Conservation (phyloP, 92 coral and sea anemone species). For the Umimayanthus kanabou region DNA sequence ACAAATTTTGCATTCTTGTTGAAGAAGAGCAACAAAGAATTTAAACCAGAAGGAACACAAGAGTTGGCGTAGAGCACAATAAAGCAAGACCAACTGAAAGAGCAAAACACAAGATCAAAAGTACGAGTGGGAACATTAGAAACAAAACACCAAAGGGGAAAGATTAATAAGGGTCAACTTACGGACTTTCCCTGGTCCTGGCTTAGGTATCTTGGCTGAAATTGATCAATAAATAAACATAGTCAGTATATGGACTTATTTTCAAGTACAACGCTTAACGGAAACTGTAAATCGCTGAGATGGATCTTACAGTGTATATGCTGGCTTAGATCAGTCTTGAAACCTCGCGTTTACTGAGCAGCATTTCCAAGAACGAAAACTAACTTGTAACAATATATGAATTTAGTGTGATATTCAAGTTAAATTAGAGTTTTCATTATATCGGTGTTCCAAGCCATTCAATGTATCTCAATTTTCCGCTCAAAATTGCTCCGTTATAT, state of each 20-base stretch:
- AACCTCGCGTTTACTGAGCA: background rate
- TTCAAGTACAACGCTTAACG: background rate
- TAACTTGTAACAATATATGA: background rate
- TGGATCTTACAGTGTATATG: no score
- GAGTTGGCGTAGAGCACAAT: background rate
- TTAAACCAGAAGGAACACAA: background rate
- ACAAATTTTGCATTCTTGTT: background rate
- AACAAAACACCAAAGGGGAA: background rate
- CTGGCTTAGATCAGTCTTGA: background rate
- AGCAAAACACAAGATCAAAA: background rate
- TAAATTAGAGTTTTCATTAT: no score
- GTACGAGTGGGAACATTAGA: background rate
- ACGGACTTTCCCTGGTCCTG: slow-evolving; percentile 11
- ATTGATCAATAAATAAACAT: background rate
- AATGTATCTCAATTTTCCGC: no score
- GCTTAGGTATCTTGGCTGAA: slow-evolving; percentile 11
- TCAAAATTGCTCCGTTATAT: no score
- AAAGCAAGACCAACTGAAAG: no score
- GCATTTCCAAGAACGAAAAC: background rate
- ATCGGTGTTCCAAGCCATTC: no score
- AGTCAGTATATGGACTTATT: no score
- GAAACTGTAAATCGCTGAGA: no score
- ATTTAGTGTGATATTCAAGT: background rate
- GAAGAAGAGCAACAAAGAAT: background rate
- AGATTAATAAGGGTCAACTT: background rate